Evolutionary conservation across 2,113 vertebrate genomes (phyloP).

Genomic region (Dolichallabes microphthalmus): DNA sequence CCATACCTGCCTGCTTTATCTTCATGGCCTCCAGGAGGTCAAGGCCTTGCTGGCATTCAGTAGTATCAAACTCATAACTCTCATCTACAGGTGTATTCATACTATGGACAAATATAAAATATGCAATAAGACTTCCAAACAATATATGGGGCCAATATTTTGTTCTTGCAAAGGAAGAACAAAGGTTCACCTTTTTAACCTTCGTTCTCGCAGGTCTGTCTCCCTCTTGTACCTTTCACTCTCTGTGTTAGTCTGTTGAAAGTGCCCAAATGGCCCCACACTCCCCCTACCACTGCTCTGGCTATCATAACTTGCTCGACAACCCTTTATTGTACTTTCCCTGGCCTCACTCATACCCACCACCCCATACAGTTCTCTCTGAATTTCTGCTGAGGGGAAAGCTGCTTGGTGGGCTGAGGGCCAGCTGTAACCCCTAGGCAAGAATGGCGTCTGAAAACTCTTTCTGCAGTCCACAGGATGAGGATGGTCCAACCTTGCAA

Average conservation of each 20-base stretch:
- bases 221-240: conserved; percentile 63
- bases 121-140: conserved; percentile 26
- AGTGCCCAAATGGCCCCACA: conserved; percentile 64
- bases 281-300: conserved; percentile 78
- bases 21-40: conserved; percentile 70
- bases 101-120: conserved; percentile 60
- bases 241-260: conserved; percentile 73
- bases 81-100: conserved; percentile 80
- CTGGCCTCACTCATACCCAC: conserved; percentile 17
- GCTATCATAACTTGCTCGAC: conserved; percentile 74
- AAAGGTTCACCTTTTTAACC: conserved; percentile 72
- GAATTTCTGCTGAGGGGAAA: conserved; percentile 57
- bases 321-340: conserved; percentile 61
- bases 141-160: neutral
- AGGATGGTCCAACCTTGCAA: conserved; percentile 57
- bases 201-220: conserved; percentile 60
- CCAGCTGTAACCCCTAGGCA: conserved; percentile 76
- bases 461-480: conserved; percentile 61
- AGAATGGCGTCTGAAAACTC: conserved; percentile 63
- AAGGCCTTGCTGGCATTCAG: conserved; percentile 65
- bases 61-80: conserved; percentile 79
- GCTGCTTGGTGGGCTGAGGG: conserved; percentile 68
- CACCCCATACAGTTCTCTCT: conserved; percentile 59
- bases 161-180: conserved; percentile 27
- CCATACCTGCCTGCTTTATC: conserved; percentile 57